phyloP scores from a whole-genome alignment of 2,113 vertebrate species.

The Sprattus sprattus region DNA sequence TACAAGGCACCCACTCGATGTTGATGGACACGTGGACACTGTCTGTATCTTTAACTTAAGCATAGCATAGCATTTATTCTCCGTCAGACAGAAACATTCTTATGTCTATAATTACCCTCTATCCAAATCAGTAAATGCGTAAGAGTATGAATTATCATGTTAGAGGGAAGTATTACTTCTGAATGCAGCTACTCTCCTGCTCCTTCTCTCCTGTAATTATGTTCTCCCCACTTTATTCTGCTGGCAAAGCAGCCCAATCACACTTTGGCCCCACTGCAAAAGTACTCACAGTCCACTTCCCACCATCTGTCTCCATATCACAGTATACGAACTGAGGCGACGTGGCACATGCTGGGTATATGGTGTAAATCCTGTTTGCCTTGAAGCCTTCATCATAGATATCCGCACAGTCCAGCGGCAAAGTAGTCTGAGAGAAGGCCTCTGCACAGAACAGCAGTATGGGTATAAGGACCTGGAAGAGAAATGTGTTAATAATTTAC shows the following conservation, averaged over 20 bases:
- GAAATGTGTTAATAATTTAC: background rate
- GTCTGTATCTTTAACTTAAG: background rate
- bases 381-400: conserved; percentile 41
- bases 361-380: conserved; percentile 66
- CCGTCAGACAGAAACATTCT: background rate
- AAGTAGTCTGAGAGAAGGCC: background rate
- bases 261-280: background rate
- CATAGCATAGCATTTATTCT: background rate
- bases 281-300: conserved; percentile 46
- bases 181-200: background rate
- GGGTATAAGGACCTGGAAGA: background rate
- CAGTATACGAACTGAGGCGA: conserved; percentile 71
- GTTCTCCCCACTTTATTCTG: background rate
- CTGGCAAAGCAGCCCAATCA: background rate
- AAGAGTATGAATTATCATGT: background rate
- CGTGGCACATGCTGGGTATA: conserved; percentile 66
- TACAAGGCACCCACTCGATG: background rate
- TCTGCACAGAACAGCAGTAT: background rate
- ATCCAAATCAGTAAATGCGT: background rate
- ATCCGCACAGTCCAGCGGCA: conserved; percentile 46
- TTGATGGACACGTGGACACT: background rate
- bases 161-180: background rate
- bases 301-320: conserved; percentile 71
- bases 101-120: background rate
- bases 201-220: background rate